Evolutionary conservation across 2,888 invertebrate species (phyloP), one percentile per base, ranked within the genome.

Genomic region (Eustalomyia histrio): DNA sequence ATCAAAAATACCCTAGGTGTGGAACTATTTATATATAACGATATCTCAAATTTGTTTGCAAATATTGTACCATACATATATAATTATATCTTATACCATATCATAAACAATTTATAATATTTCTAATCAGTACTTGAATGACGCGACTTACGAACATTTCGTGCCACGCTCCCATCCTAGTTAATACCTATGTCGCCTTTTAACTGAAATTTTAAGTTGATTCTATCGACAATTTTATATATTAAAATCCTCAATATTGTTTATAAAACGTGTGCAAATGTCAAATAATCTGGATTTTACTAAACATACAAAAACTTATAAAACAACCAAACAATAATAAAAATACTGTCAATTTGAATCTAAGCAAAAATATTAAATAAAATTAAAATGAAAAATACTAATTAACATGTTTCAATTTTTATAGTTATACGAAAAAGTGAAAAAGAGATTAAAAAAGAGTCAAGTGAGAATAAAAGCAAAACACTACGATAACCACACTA

Each of bases 231-330:
- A 21, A 52, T 35, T 21, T 24, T 65, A 18, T 53, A 65, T 65
- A 65, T 53, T 67, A 21, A 35, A 67, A 67, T 61, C 53, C 53
- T 67, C 74, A 65, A 52, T 61, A 67, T 43, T 75, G 52, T 67
- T 60, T 67, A 67, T 74, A 67, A 53, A 65, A 52, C 52, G 60
- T 74, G 74, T 74, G 65, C 75, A 76, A 76, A 76, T 69, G 75
- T 68, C 75, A 76, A 76, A 76, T 68, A 68, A 63, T 76, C 61
- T 75, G 61, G 35, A 78, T 65, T 72, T 67, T 21, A 53, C 55
- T 60, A 65, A 72, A 78, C 33, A 71, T n/a, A 57, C 43, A 65
- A 57, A 63, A 17, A 55, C 50, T 33, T 24, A 52, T 17, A 58
- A 29, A 69, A 58, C 2, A 29, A 21, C 39, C 2, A 57, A 50